A percentile compares a stretch with the other conserved stretches of the same genome.
Evolutionary conservation across 2,888 invertebrate species (phyloP).

Genomic region (Hypercompe scribonia): DNA sequence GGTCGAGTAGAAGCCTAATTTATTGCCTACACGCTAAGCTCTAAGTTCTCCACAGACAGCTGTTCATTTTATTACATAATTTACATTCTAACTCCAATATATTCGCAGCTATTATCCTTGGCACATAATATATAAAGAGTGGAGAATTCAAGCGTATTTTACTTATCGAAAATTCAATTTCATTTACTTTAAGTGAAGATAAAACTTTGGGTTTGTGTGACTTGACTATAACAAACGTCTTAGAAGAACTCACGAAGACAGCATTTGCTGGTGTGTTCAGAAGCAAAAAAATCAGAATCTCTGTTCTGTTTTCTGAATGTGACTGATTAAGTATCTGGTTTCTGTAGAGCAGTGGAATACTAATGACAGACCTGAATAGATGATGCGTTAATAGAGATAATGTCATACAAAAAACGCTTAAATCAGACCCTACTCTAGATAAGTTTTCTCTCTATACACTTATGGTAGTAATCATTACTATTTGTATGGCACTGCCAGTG

Average conservation of each 20-base stretch:
- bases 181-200: background rate
- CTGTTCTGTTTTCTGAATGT: background rate
- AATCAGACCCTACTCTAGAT: too few relatives aligned
- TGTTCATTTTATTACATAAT: constrained; percentile 4
- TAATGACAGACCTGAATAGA: too few relatives aligned
- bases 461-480: background rate
- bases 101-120: background rate
- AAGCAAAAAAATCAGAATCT: background rate
- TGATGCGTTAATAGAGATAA: too few relatives aligned
- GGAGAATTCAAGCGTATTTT: background rate
- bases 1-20: background rate
- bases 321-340: background rate
- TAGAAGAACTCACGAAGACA: background rate
- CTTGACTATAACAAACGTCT: background rate
- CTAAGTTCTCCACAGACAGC: background rate
- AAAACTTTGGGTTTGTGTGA: too few relatives aligned
- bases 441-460: background rate
- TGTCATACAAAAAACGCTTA: too few relatives aligned
- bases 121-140: background rate
- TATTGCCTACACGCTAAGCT: background rate
- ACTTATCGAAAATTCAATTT: too few relatives aligned
- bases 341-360: background rate
- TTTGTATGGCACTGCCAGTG: background rate
- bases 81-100: constrained; percentile 3
- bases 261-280: background rate